Evolutionary conservation across 2,113 vertebrate species (phyloP), one percentile per base, ranked within the genome.

Genomic region (Cnemophilus loriae): DNA sequence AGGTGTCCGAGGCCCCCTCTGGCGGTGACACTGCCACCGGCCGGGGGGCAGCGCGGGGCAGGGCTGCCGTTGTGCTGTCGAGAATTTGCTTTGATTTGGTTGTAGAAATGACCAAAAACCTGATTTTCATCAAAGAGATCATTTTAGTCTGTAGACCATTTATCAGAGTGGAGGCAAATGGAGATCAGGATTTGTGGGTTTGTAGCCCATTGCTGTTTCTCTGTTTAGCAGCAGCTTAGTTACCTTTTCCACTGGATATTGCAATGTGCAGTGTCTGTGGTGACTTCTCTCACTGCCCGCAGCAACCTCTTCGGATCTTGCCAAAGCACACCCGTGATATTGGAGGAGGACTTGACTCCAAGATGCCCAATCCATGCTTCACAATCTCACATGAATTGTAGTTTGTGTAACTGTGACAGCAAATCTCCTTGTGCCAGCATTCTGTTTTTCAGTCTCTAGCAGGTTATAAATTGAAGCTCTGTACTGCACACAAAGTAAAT

Each of bases 391-490:
- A 97, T 93, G 47, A 96, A 93, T 98, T 98, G 89, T 98, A 98
- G 73, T 98, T 98, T 64, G 93, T 98, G 87, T 98, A 98, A 94
- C 95, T 98, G 93, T 99, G 98, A 68, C 24, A 71, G 97, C 76
- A 20, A 52, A 65, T 53, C 74, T 86, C 53, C 76, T 82, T 70
- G 74, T 75, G 49, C 90, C 95, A 88, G 98, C 97, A 80, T 94
- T 76, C 96, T 98, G 97, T 35, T 84, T 96, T 13, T 98, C 93
- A 18, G 96, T 94, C 23, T 89, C 67, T 96, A 98, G 98, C 42
- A 99, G 88, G 61, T 98, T 96, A n/a, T 98, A 97, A 93, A 99
- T 98, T 77, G 98, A 93, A 87, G 98, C 96, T 90, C 98, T 99
- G 76, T 81, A 56, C 47, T 71, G 56, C 28, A 78, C 44, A 76